phyloP scores from a whole-genome alignment of 2,888 invertebrate genomes.

The Stenolophus ochropezus region DNA sequence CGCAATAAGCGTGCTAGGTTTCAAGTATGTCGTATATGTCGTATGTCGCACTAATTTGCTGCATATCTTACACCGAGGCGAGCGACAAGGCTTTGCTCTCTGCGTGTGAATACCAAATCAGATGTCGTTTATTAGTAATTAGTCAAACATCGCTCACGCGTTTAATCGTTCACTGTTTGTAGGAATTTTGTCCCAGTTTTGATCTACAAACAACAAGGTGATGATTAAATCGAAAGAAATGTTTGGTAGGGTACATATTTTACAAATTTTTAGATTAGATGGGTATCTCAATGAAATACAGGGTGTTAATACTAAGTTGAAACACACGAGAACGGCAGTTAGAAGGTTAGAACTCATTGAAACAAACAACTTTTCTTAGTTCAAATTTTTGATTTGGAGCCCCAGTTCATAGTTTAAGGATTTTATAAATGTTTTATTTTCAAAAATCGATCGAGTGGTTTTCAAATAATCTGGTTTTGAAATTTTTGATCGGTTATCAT shows the following conservation, averaged over 20 bases:
- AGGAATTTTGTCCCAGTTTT: neutral
- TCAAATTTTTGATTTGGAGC: no score
- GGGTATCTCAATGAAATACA: neutral
- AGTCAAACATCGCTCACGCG: neutral
- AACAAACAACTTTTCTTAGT: no score
- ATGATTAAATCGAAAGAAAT: neutral
- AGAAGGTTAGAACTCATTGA: no score
- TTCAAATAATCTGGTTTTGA: no score
- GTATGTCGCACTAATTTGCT: neutral
- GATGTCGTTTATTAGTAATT: conserved; percentile 27
- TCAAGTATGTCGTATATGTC: neutral
- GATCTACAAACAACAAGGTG: neutral
- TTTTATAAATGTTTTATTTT: no score
- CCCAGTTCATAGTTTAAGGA: no score
- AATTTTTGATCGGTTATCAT: no score
- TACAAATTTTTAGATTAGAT: neutral
- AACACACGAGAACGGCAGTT: neutral
- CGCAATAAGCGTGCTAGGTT: neutral
- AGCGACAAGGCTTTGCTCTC: conserved; percentile 5
- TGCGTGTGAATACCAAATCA: conserved; percentile 4
- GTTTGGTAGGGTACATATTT: neutral
- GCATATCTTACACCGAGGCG: neutral
- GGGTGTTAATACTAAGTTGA: no score
- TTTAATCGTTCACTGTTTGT: neutral
- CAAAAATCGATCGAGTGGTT: no score